These are phyloP conservation scores for Anoura caudifer DNA, from an alignment of 2,113 vertebrate genomes.

Conservation along the genomic window DNA sequence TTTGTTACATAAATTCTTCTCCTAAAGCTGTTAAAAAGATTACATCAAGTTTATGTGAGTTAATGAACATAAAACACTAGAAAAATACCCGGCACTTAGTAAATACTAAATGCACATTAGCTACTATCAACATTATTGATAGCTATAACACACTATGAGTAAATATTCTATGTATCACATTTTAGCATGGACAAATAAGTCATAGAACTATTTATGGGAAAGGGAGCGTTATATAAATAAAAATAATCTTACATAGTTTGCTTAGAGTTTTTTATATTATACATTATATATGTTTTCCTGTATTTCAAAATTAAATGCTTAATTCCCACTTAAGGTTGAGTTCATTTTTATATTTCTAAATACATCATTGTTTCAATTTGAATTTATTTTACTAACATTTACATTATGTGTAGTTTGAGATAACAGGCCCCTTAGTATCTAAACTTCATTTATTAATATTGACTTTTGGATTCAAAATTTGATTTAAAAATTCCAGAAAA, in stretches of 20 bases:
- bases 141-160: background rate
- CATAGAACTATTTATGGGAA: background rate
- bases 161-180: background rate
- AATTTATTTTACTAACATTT: conserved; percentile 20
- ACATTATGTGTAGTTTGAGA: conserved; percentile 13
- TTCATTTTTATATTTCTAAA: conserved; percentile 34
- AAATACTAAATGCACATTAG: background rate
- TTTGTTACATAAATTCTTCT: background rate
- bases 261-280: background rate
- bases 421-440: background rate
- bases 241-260: background rate
- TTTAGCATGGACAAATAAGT: background rate
- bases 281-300: background rate
- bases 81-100: background rate
- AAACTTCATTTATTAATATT: background rate
- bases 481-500: background rate
- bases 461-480: background rate
- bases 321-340: background rate
- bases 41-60: background rate
- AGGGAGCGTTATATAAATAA: background rate
- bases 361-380: background rate
- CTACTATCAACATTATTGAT: background rate
- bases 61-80: background rate
- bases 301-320: conserved; percentile 22
- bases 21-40: background rate